Evolutionary conservation across 2,888 invertebrate genomes (phyloP).

Genomic region (Leptinotarsa rubiginosa): DNA sequence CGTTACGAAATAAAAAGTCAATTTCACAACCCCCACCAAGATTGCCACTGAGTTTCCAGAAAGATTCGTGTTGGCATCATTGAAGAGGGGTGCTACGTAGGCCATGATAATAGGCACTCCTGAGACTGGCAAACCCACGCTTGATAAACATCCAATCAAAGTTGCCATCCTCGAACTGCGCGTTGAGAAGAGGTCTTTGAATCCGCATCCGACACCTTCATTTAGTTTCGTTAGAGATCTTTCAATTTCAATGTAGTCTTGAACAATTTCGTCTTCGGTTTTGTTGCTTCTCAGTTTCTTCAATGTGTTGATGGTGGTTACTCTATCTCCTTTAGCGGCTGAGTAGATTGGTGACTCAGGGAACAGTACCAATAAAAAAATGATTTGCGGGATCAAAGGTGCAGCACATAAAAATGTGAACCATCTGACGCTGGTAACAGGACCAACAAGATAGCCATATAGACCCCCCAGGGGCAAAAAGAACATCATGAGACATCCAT

Average conservation of each 20-base stretch:
- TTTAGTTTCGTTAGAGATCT: slow-evolving; percentile 69
- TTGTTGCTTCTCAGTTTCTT: slow-evolving; percentile 7
- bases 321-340: not conserved
- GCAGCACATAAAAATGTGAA: slow-evolving; percentile 34
- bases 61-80: slow-evolving; percentile 12
- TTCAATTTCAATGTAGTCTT: slow-evolving; percentile 61
- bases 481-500: slow-evolving; percentile 66
- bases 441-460: slow-evolving; percentile 38
- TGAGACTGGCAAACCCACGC: not conserved
- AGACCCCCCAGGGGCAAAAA: slow-evolving; percentile 34
- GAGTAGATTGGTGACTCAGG: slow-evolving; percentile 46
- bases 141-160: not conserved
- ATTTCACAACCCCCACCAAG: not conserved
- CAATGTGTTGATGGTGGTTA: not conserved
- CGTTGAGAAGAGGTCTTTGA: not conserved
- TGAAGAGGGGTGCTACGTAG: slow-evolving; percentile 22
- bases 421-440: not conserved
- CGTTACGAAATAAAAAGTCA: not conserved
- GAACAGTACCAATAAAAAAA: slow-evolving; percentile 18
- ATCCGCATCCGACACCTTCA: not conserved
- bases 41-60: slow-evolving; percentile 20
- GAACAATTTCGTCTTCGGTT: not conserved
- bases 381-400: slow-evolving; percentile 34
- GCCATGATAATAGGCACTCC: not conserved
- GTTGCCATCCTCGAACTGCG: not conserved